Conservation (phyloP, 1,140 invertebrate species). For the Tetraneura akinire region DNA sequence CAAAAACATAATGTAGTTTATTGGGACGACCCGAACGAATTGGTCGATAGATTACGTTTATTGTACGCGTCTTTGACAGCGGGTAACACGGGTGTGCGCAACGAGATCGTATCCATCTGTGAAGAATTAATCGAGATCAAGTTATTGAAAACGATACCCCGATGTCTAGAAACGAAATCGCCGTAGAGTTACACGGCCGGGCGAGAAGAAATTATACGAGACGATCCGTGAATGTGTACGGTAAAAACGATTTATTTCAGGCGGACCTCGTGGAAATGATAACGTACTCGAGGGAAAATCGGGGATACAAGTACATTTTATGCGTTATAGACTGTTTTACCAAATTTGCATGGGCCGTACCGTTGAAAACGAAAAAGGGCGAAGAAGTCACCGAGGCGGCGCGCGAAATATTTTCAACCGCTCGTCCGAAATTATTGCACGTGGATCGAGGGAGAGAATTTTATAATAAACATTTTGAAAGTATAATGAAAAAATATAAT, state of each 20-base stretch:
- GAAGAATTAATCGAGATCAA: background rate
- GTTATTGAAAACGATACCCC: background rate
- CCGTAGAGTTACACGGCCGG: background rate
- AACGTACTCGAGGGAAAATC: constrained; percentile 54
- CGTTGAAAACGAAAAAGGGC: constrained; percentile 56
- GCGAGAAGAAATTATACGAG: constrained; percentile 17
- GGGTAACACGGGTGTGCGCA: background rate
- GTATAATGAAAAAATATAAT: no score
- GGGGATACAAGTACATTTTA: constrained; percentile 57
- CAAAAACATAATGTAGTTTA: no score
- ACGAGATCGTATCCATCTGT: background rate
- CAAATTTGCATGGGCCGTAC: constrained; percentile 55
- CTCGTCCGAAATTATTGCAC: constrained; percentile 2
- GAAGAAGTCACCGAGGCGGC: constrained; percentile 54
- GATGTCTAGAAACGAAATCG: background rate
- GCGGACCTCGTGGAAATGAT: constrained; percentile 51
- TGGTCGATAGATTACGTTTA: background rate
- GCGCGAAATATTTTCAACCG: background rate
- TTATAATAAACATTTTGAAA: no score
- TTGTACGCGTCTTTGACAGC: background rate
- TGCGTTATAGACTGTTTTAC: no score
- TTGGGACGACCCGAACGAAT: no score
- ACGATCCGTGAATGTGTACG: constrained; percentile 23
- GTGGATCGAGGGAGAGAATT: constrained; percentile 55
- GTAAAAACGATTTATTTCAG: constrained; percentile 50